Base-by-base conservation (phyloP, 2,888 invertebrate species). In the Scaptomyza reducta region DNA sequence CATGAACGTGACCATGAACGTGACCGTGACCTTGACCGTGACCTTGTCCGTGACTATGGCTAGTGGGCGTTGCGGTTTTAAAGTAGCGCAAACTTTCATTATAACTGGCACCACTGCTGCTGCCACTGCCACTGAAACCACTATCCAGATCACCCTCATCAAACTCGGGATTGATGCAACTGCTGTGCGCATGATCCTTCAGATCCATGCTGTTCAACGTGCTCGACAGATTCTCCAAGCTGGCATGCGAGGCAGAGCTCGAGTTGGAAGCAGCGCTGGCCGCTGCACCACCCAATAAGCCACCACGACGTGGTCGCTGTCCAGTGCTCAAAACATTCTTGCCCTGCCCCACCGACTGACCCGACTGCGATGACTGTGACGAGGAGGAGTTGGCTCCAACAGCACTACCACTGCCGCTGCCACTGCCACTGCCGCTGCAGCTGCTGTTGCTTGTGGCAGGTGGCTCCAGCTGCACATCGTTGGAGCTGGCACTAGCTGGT, bases 81-180 rank as follows among this genome's bases (percentile, higher is more conserved):
- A 92, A 91, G 81, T 92, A 92, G 74, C 95, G 93, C 89, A 95
- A 92, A 90, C 95, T 95, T 80, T 95, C 95, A 38, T 95, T 95
- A 92, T 96, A 96, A 92, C 96, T 96, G 91, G 95, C 96, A 89
- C 96, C 96, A 91, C 96, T 96, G 89, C 96, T 96, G 93, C 96
- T 96, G 80, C 92, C 92, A 74, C 92, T 92, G 92, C 92, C 92
- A 71, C 92, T 92, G 92, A 96, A 96, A 62, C 96, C 96, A 90
- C 96, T 96, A 92, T 96, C 96, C 90, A 96, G 93, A 91, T 96
- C 96, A 41, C 92, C 92, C 79, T 92, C 91, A 66, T 91, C 92
- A 68, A 91, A 91, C 62, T 91, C 91, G 7, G 91, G 90, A 78
- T 91, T 92, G 64, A 91, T 90, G 85, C 91, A 91, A 66, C 91